Base-by-base conservation (phyloP, 2,888 invertebrate species). In the Hofmannophila pseudospretella region DNA sequence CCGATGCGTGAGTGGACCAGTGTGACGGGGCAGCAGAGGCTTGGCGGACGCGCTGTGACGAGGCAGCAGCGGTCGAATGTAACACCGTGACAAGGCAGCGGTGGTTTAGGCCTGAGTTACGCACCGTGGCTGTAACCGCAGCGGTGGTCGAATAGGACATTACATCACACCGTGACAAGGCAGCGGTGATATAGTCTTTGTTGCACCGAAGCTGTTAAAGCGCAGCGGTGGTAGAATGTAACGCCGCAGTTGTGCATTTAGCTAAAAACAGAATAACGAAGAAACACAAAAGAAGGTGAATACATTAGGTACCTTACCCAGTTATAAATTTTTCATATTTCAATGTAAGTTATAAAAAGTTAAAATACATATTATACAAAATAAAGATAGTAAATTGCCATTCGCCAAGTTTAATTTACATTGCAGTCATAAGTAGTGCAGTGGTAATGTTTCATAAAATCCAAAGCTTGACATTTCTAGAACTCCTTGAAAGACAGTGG, bases 51-150 rank as follows among this genome's bases (percentile, higher is more conserved):
- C 36, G n/a, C 41, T 29, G 38, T 33, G 32, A 7, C 19, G 7
- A 8, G 23, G 30, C 37, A 40, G 38, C 36, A 34, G 22, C 34
- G 31, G 33, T 13, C 31, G 5, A 19, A 3, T 12, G 25, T 22
- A 3, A 4, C 22, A 7, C 22, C 4, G 22, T 20, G 32, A 10
- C 22, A n/a, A 7, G 32, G 32, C 32, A 12, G 32, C 22, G 8
- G 12, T 16, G 8, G 4, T 26, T 10, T n/a, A 7, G 9, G 1
- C 10, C 8, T 10, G 8, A 11, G 2, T 9, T 19, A 10, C 20
- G 11, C 31, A 12, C 12, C 26, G 19, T 31, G 36, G 4, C 34
- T 13, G 26, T 26, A 30, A 38, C 31, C 34, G 38, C 29, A 28
- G 11, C 25, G 13, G 12, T 8, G 23, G 19, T 10, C n/a, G 8